Evolutionary conservation across 2,888 invertebrate species (phyloP).

Genomic region (Strigamia crassipes): DNA sequence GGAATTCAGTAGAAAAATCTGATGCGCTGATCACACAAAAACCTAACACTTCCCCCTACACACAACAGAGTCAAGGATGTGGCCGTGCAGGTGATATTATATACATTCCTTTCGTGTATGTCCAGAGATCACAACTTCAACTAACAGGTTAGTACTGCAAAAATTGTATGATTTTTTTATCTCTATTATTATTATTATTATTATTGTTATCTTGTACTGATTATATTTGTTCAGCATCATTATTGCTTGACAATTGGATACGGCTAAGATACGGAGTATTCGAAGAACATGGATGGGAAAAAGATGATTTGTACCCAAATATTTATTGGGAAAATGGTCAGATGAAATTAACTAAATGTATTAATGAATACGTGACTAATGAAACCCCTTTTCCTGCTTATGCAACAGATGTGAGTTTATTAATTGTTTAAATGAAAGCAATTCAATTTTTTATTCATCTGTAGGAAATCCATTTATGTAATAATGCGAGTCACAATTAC

Average conservation of each 20-base stretch:
- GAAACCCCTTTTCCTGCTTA: background rate
- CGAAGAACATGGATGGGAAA: slow-evolving; percentile 3
- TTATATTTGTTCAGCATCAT: background rate
- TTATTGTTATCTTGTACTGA: background rate
- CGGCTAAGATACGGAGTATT: background rate
- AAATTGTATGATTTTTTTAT: background rate
- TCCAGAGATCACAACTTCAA: background rate
- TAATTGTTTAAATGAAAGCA: background rate
- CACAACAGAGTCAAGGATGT: slow-evolving; percentile 11
- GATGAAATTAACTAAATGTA: background rate
- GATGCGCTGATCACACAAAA: background rate
- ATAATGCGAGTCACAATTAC: slow-evolving; percentile 1
- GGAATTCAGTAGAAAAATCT: slow-evolving; percentile 24
- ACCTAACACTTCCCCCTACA: background rate
- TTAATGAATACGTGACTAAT: background rate
- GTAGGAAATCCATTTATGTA: slow-evolving; percentile 3
- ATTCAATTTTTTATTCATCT: background rate
- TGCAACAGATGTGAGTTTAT: background rate
- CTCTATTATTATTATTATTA: too few species aligned
- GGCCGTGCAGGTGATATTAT: background rate
- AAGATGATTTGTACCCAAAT: background rate
- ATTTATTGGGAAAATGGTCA: background rate
- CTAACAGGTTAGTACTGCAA: background rate
- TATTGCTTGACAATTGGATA: background rate
- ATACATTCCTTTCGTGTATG: background rate